Conservation (phyloP, 92 coral and sea anemone species). For the Pocillopora grandis region DNA sequence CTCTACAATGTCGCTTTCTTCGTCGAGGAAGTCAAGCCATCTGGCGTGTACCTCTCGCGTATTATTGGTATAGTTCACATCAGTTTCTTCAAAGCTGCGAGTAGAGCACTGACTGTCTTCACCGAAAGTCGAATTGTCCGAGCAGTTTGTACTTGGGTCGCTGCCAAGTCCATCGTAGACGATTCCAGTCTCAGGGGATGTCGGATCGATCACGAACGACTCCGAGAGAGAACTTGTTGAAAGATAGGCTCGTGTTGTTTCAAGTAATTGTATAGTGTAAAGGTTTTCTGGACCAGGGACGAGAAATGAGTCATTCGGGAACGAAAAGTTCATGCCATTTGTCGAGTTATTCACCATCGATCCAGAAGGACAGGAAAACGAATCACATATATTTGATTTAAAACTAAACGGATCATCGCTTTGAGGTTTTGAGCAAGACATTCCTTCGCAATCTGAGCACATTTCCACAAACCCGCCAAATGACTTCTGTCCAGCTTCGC, state of each 20-base stretch:
- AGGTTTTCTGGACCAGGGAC: constrained; percentile 70
- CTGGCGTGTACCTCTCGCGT: constrained; percentile 83
- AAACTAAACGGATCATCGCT: constrained; percentile 75
- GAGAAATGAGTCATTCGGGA: constrained; percentile 73
- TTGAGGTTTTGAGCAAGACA: constrained; percentile 52
- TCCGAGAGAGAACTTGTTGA: constrained; percentile 66
- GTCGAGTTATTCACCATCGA: constrained; percentile 48
- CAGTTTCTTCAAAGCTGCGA: constrained; percentile 86
- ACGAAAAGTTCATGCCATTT: constrained; percentile 45
- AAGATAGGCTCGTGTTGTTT: constrained; percentile 78
- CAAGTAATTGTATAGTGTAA: constrained; percentile 67
- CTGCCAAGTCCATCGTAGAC: constrained; percentile 96
- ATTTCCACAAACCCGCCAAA: constrained; percentile 82
- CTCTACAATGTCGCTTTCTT: constrained; percentile 86
- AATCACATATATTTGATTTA: constrained; percentile 53
- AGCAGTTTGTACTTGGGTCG: constrained; percentile 81
- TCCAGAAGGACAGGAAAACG: constrained; percentile 47
- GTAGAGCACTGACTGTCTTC: constrained; percentile 95
- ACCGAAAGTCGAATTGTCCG: constrained; percentile 84
- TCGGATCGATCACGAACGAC: constrained; percentile 86
- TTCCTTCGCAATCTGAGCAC: constrained; percentile 65
- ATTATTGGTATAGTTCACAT: constrained; percentile 88
- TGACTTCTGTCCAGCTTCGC: constrained; percentile 78
- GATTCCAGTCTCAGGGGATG: constrained; percentile 84
- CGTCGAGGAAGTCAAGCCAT: constrained; percentile 95